Base-by-base conservation (phyloP, 2,888 invertebrate genomes). In the Rhingia rostrata region DNA sequence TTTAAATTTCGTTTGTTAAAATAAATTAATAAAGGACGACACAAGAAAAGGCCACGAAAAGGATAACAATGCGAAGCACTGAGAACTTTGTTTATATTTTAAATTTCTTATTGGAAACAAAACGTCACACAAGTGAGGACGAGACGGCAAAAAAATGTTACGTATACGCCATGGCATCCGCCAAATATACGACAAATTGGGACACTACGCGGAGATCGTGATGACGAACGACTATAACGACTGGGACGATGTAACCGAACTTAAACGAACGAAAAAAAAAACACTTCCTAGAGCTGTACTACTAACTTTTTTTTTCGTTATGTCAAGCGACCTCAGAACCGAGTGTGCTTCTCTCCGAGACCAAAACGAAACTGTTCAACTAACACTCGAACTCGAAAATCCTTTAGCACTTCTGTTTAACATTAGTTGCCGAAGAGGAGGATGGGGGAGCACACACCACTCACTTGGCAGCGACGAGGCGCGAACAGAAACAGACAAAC, bases 281-380 rank as follows among this genome's bases (percentile, higher is more conserved):
- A 35, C 12, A 35, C 58, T 33, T 14, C 37, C 10, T 10, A 30
- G 35, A 10, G 7, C 9, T 39, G 9, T 9, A 45, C 22, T 12
- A 47, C 22, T 12, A 47, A 54, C 54, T 74, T 49, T 75, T 14
- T 60, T 61, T 61, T 54, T 37, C 10, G 63, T 22, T 22, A 22
- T 22, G 22, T 63, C 54, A 49, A 51, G 39, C 39, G 53, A 39
- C 61, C 47, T 33, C 58, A 60, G 33, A 9, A 70, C 37, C 58
- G 61, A 61, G 49, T 77, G 66, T 80, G 47, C 41, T 80, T 61
- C 73, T 54, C 43, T 67, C 54, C 73, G 60, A 80, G 39, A 60
- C 61, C 79, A 61, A 73, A 80, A 12, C 73, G 61, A 49, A 73
- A 80, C 79, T 80, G 79, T 79, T 67, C 79, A 73, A 80, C 79